Base-by-base conservation (phyloP, 2,888 invertebrate species). In the Nasonia oneida region DNA sequence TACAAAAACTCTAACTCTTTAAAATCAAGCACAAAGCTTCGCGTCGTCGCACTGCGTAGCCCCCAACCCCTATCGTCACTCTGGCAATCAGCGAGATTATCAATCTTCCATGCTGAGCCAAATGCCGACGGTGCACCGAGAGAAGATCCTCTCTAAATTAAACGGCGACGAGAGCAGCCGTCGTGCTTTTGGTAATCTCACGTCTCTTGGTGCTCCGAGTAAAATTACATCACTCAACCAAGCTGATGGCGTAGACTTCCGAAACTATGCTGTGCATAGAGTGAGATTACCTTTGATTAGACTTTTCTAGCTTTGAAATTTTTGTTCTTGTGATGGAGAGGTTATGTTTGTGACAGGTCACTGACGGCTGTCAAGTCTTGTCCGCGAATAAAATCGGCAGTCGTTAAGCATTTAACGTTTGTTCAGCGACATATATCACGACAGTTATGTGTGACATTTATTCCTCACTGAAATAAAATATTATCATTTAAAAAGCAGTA, bases 71-170 rank as follows among this genome's bases (percentile, higher is more conserved):
- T 53, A 15, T 53, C 53, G 15, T n/a, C 8, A 37, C n/a, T n/a
- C 37, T 37, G 12, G 73, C 73, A 73, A 73, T 73, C 64, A 81
- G 50, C 47, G 75, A 81, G 47, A 81, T 73, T 64, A 75, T 67
- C 64, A 82, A 76, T 53, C 67, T 76, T n/a, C 67, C 37, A 53
- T 37, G 64, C 53, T 67, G 12, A 39, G 76, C 39, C 67, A 67
- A 33, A 67, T 67, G 33, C 33, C 67, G 5, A 67, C 67, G 8
- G 53, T 42, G 18, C 1, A 67, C 8, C 4, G 33, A 37, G 23
- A 75, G n/a, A 33, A 64, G 50, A 75, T 64, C 23, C 47, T 29
- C 67, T 82, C 67, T 71, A 74, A 84, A 80, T 80, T 84, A 84
- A 84, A 67, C 84, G 80, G 53, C 84, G n/a, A 18, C n/a, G n/a